Conservation (phyloP, 2,797 vertebrate genomes). For the Onychomys leucogaster region DNA sequence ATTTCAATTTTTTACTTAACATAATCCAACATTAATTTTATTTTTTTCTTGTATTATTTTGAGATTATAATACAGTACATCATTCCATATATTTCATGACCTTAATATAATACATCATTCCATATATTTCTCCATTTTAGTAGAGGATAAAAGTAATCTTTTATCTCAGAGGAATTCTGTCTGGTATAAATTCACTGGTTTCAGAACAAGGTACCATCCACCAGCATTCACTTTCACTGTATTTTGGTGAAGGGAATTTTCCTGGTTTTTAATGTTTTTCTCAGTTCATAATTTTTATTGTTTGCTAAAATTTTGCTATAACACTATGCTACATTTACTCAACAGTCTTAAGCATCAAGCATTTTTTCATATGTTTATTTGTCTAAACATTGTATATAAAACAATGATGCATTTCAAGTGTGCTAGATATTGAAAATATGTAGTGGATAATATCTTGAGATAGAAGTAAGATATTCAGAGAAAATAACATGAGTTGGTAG, state of each 20-base stretch:
- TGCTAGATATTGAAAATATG: neutral
- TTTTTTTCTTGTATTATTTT: neutral
- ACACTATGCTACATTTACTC: neutral
- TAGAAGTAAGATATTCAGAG: neutral
- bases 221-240: neutral
- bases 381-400: neutral
- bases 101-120: neutral
- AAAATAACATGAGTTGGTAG: neutral
- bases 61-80: neutral
- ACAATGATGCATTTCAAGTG: neutral
- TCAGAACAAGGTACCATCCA: neutral
- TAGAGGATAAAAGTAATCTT: neutral
- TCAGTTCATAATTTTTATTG: neutral
- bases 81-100: neutral
- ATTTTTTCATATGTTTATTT: neutral
- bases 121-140: neutral
- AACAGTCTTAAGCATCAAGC: neutral
- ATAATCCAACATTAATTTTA: neutral
- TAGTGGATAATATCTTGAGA: neutral
- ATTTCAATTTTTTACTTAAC: neutral
- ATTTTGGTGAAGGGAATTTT: neutral
- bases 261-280: neutral
- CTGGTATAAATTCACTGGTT: neutral
- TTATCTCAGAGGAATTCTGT: neutral
- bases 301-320: neutral